Evolutionary conservation across 2,797 vertebrate species (phyloP).

Genomic region (Cryptoprocta ferox): DNA sequence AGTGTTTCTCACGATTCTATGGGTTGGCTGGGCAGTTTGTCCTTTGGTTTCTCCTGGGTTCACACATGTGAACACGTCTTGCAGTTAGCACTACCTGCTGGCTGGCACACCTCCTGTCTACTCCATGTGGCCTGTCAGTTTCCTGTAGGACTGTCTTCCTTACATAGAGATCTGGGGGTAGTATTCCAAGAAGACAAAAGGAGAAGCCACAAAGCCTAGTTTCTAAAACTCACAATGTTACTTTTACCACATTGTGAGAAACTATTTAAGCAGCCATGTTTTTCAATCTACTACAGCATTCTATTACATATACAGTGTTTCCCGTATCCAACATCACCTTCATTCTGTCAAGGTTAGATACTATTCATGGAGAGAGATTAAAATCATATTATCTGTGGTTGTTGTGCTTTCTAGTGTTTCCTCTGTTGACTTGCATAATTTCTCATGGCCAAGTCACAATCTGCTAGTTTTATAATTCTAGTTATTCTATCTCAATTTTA

Average conservation of each 20-base stretch:
- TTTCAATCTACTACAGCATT: neutral
- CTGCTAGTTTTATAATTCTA: neutral
- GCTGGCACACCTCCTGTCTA: neutral
- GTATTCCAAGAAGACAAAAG: neutral
- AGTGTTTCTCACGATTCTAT: neutral
- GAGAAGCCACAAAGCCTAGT: neutral
- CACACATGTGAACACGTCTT: neutral
- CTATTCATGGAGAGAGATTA: neutral
- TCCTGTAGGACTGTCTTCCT: neutral
- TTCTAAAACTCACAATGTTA: neutral
- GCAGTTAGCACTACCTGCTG: neutral
- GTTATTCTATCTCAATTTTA: neutral
- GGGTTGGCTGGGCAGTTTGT: neutral
- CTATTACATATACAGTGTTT: neutral
- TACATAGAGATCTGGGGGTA: neutral
- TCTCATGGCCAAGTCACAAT: neutral
- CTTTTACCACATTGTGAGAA: neutral
- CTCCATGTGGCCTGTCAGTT: neutral
- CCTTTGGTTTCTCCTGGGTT: neutral
- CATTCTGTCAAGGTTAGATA: neutral
- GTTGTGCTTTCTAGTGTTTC: neutral
- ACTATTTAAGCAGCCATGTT: neutral
- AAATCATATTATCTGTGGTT: neutral
- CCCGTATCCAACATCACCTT: neutral
- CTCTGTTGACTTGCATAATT: neutral